Conservation (phyloP, 2,797 vertebrate genomes). For the Knipowitschia caucasica region DNA sequence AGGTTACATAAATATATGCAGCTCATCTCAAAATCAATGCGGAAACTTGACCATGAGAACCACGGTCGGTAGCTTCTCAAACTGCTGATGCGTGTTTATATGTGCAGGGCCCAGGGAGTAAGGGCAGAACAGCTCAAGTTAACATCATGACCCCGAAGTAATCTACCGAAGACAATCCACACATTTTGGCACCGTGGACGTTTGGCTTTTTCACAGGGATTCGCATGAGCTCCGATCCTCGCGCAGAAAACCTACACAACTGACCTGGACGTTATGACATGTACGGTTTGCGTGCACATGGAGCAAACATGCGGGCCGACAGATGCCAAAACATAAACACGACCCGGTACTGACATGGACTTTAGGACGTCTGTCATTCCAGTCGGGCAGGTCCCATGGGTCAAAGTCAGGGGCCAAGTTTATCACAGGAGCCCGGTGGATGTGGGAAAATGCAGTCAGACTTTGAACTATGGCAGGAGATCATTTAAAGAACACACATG, state of each 20-base stretch:
- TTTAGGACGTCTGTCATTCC: slow-evolving; percentile 18
- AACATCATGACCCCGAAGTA: slow-evolving; percentile 25
- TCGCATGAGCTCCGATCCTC: slow-evolving; percentile 15
- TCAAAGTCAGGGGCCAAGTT: slow-evolving; percentile 58
- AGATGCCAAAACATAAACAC: slow-evolving; percentile 24
- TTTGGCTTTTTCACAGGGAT: slow-evolving; percentile 29
- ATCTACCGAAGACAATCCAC: slow-evolving; percentile 13
- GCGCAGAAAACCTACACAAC: slow-evolving; percentile 11
- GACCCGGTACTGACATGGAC: slow-evolving; percentile 25
- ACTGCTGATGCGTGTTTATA: slow-evolving; percentile 8
- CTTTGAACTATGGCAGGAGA: not conserved
- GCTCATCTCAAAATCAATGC: not conserved
- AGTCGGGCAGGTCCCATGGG: slow-evolving; percentile 38
- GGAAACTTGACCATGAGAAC: not conserved
- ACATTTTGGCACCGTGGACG: slow-evolving; percentile 14
- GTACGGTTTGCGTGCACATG: not conserved
- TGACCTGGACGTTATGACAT: slow-evolving; percentile 18
- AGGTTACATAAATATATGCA: not conserved
- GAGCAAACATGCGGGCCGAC: slow-evolving; percentile 1
- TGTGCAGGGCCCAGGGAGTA: slow-evolving; percentile 7
- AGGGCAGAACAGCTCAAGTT: slow-evolving; percentile 9
- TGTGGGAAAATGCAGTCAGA: not conserved
- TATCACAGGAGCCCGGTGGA: slow-evolving; percentile 10
- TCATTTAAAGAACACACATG: not conserved
- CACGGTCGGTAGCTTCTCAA: not conserved